phyloP scores from a whole-genome alignment of 2,113 vertebrate genomes.

The Bubo scandiacus region DNA sequence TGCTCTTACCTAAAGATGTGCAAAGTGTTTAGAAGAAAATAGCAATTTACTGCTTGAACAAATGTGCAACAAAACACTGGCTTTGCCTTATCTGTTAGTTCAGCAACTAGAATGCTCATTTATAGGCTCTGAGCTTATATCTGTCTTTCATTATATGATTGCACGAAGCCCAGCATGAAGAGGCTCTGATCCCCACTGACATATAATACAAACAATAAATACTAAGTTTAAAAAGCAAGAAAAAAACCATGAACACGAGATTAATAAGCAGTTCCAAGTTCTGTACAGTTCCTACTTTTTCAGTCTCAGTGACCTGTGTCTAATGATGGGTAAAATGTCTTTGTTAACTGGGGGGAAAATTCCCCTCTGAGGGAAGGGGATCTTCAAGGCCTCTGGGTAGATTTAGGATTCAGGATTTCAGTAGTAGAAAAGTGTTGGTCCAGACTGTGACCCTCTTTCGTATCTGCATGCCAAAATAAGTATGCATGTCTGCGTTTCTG shows the following conservation, averaged over 20 bases:
- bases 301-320: not conserved
- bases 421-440: not conserved
- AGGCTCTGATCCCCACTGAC: not conserved
- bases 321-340: not conserved
- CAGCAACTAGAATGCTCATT: not conserved
- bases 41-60: not conserved
- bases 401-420: not conserved
- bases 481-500: not conserved
- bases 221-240: not conserved
- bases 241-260: not conserved
- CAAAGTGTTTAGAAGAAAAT: conserved; percentile 1
- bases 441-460: not conserved
- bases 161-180: not conserved
- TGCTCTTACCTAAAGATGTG: not conserved
- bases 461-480: not conserved
- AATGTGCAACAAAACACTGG: not conserved
- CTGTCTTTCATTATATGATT: not conserved
- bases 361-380: not conserved
- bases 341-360: not conserved
- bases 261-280: not conserved
- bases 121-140: not conserved
- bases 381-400: not conserved
- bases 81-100: not conserved
- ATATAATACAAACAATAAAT: not conserved
- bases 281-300: not conserved